Conservation (phyloP, 2,113 vertebrate genomes). For the Chionomys nivalis region DNA sequence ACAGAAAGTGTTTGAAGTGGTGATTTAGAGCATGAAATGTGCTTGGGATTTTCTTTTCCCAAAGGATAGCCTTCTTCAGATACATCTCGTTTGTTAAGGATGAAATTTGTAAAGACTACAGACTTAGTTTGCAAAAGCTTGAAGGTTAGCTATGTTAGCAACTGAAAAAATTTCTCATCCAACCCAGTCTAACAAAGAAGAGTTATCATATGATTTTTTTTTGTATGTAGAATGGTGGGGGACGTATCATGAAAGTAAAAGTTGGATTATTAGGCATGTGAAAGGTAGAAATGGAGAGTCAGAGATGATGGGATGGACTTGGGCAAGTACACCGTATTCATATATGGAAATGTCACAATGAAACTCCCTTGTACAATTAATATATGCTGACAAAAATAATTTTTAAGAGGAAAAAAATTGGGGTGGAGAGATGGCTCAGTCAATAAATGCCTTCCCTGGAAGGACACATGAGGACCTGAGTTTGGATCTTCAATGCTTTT, state of each 20-base stretch:
- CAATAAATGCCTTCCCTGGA: neutral
- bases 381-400: neutral
- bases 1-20: conserved; percentile 27
- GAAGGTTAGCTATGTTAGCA: conserved; percentile 6
- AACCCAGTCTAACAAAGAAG: neutral
- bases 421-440: neutral
- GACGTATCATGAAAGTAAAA: neutral
- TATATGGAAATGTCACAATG: neutral
- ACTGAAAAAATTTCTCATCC: neutral
- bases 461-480: neutral
- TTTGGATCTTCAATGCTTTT: neutral
- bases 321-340: neutral
- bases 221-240: neutral
- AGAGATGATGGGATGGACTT: neutral
- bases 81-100: too few species aligned
- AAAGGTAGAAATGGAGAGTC: neutral
- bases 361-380: neutral
- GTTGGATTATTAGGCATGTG: neutral
- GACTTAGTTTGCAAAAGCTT: conserved; percentile 27
- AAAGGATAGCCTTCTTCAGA: neutral
- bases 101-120: neutral
- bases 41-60: neutral
- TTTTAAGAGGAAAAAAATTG: neutral
- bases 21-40: neutral
- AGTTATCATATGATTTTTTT: neutral